These are phyloP conservation scores for Drosophila orena DNA, from an alignment of 1,140 invertebrate species.

Conservation along the genomic window DNA sequence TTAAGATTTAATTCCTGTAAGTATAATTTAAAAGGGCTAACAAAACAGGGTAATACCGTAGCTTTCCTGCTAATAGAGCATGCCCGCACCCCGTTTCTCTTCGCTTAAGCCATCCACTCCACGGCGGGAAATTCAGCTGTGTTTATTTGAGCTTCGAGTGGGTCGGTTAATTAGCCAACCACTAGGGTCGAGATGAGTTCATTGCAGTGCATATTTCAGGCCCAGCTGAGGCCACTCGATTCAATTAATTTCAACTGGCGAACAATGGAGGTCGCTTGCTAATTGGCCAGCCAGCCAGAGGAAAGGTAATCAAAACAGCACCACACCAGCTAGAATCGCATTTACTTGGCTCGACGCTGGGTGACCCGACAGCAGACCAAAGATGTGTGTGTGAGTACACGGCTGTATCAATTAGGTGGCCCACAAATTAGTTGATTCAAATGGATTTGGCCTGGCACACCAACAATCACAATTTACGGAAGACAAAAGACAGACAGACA, in stretches of 20 bases:
- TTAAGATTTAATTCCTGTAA: no score
- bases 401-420: conserved; percentile 73
- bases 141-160: conserved; percentile 37
- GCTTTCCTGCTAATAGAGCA: no score
- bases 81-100: neutral
- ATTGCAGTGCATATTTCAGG: conserved; percentile 49
- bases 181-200: conserved; percentile 30
- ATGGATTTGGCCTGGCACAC: conserved; percentile 11
- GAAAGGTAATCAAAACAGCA: conserved; percentile 75
- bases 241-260: conserved; percentile 76
- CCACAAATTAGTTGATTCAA: conserved; percentile 59
- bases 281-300: conserved; percentile 65
- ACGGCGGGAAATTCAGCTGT: conserved; percentile 6
- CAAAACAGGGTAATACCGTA: neutral
- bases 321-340: conserved; percentile 58
- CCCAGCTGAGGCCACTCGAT: conserved; percentile 76
- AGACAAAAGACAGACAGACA: conserved; percentile 35
- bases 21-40: neutral
- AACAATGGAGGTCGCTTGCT: conserved; percentile 69
- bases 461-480: conserved; percentile 60
- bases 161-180: conserved; percentile 32
- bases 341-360: conserved; percentile 27
- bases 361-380: neutral
- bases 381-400: neutral
- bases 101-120: conserved; percentile 2